Conservation (phyloP, 2,113 vertebrate genomes). For the Myiagra hebetior region DNA sequence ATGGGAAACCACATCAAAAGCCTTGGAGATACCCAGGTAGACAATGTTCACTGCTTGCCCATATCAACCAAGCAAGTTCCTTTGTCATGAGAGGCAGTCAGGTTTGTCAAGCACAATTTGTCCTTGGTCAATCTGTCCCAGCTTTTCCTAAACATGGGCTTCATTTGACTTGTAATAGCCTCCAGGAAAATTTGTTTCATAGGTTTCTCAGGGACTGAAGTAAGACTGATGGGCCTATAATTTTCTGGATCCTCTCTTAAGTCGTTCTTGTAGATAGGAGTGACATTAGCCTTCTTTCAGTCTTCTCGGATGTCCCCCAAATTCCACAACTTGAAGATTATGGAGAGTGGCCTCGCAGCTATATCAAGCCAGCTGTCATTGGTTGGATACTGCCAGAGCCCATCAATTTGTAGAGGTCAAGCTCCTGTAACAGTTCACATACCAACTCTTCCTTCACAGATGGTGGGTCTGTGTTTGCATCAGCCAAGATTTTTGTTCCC, state of each 20-base stretch:
- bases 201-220: neutral
- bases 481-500: neutral
- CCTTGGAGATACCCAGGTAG: neutral
- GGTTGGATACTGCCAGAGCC: neutral
- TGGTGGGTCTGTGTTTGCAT: neutral
- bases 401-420: neutral
- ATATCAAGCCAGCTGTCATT: fast-evolving
- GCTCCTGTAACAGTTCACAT: neutral
- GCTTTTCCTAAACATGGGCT: neutral
- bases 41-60: neutral
- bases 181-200: neutral
- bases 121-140: neutral
- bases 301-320: neutral
- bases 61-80: neutral
- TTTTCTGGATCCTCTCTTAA: neutral
- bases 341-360: neutral
- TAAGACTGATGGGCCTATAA: neutral
- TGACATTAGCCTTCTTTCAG: neutral
- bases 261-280: neutral
- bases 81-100: neutral
- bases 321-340: fast-evolving
- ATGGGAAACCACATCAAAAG: neutral
- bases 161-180: neutral
- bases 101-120: neutral
- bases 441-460: neutral